Conservation (phyloP, 2,797 vertebrate genomes). For the Leuciscus waleckii region DNA sequence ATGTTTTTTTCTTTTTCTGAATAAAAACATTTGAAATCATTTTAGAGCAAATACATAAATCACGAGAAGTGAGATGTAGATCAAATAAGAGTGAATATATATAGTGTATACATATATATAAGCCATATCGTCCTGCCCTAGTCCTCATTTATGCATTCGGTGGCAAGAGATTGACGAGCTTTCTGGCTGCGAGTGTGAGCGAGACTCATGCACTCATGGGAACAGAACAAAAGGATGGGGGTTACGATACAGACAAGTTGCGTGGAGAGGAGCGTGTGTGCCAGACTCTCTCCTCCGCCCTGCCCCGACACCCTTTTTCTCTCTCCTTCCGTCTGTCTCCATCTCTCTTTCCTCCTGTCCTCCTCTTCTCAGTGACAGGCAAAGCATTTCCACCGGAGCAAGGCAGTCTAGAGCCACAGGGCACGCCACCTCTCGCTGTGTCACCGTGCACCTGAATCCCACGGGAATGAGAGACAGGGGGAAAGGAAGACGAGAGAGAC, state of each 20-base stretch:
- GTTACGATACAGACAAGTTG: slow-evolving; percentile 75
- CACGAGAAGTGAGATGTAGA: not conserved
- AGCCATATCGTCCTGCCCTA: not conserved
- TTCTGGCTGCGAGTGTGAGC: slow-evolving; percentile 75
- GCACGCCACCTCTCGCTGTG: slow-evolving; percentile 55
- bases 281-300: slow-evolving; percentile 63
- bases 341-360: slow-evolving; percentile 60
- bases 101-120: not conserved
- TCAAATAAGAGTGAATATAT: not conserved
- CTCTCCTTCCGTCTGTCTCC: slow-evolving; percentile 64
- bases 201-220: slow-evolving; percentile 69
- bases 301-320: slow-evolving; percentile 64
- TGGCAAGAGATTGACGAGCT: slow-evolving; percentile 80
- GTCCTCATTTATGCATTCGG: slow-evolving; percentile 75
- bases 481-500: slow-evolving; percentile 14
- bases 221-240: slow-evolving; percentile 77
- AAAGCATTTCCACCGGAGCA: slow-evolving; percentile 67
- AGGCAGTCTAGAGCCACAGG: slow-evolving; percentile 65
- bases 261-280: slow-evolving; percentile 75
- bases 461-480: slow-evolving; percentile 37
- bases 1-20: not conserved
- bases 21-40: not conserved
- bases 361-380: slow-evolving; percentile 63
- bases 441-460: slow-evolving; percentile 52
- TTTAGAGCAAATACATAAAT: not conserved